A percentile compares a stretch with the other conserved stretches of the same genome.
These are phyloP conservation scores for Allacma fusca DNA, from an alignment of 2,888 invertebrate genomes.

Conservation along the genomic window DNA sequence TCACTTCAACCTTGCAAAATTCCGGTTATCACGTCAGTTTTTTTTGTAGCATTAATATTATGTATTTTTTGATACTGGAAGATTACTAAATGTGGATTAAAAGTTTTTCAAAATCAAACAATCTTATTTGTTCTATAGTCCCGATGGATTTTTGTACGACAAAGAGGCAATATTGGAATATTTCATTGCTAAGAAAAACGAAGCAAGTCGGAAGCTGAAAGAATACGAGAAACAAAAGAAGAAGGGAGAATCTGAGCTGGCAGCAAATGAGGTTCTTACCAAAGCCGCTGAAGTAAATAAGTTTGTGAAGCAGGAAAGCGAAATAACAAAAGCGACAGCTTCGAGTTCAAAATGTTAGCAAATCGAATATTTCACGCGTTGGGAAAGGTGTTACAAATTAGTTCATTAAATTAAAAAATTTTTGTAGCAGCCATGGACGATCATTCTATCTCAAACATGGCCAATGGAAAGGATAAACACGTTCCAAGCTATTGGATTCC, in stretches of 20 bases:
- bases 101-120: no score
- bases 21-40: conserved; percentile 83
- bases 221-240: conserved; percentile 89
- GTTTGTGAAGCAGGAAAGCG: conserved; percentile 82
- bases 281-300: conserved; percentile 77
- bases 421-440: conserved; percentile 41
- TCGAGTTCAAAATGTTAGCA: conserved; percentile 51
- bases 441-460: conserved; percentile 79
- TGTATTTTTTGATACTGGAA: no score
- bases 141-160: conserved; percentile 93
- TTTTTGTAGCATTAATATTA: no score
- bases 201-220: conserved; percentile 86
- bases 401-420: neutral
- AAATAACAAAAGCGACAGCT: conserved; percentile 49
- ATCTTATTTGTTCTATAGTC: conserved; percentile 64
- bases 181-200: conserved; percentile 91
- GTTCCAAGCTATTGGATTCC: conserved; percentile 98
- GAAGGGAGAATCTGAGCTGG: conserved; percentile 75
- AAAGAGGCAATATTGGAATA: conserved; percentile 96
- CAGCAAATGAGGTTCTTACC: conserved; percentile 76
- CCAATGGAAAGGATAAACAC: conserved; percentile 78
- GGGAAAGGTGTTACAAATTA: neutral
- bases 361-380: neutral
- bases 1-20: conserved; percentile 95
- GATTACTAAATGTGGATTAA: no score